These are phyloP conservation scores for Brenthis daphne DNA, from an alignment of 2,888 invertebrate genomes.

Conservation along the genomic window DNA sequence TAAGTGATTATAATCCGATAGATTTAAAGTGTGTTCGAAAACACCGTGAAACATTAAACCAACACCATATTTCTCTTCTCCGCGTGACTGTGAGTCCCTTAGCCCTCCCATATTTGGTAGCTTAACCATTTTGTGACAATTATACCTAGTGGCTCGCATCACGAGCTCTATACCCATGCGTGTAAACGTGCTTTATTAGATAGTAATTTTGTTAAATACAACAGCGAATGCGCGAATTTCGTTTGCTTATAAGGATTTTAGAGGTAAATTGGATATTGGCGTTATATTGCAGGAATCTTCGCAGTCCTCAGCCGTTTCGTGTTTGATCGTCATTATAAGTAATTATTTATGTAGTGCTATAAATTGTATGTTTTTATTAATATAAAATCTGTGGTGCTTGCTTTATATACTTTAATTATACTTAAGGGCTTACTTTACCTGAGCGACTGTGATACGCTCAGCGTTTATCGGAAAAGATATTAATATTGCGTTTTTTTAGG, in stretches of 20 bases:
- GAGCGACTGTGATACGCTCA: no score
- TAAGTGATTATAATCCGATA: slow-evolving; percentile 1
- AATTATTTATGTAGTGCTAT: no score
- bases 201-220: slow-evolving; percentile 43
- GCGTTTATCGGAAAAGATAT: no score
- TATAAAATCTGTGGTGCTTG: no score
- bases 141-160: slow-evolving; percentile 54
- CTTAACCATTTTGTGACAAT: slow-evolving; percentile 61
- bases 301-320: slow-evolving; percentile 1
- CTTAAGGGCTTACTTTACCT: no score
- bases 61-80: slow-evolving; percentile 42
- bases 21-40: slow-evolving; percentile 34
- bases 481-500: no score
- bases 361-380: no score
- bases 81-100: slow-evolving; percentile 39
- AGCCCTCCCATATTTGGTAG: slow-evolving; percentile 41
- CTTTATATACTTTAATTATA: no score
- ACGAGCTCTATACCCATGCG: slow-evolving; percentile 58
- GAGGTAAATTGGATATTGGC: slow-evolving; percentile 27
- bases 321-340: no score
- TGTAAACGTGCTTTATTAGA: slow-evolving; percentile 47
- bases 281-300: background rate
- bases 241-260: slow-evolving; percentile 31
- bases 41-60: slow-evolving; percentile 30
- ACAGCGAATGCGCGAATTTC: slow-evolving; percentile 39